These are phyloP conservation scores for Dromius quadrimaculatus DNA, from an alignment of 2,888 invertebrate genomes.

Conservation along the genomic window DNA sequence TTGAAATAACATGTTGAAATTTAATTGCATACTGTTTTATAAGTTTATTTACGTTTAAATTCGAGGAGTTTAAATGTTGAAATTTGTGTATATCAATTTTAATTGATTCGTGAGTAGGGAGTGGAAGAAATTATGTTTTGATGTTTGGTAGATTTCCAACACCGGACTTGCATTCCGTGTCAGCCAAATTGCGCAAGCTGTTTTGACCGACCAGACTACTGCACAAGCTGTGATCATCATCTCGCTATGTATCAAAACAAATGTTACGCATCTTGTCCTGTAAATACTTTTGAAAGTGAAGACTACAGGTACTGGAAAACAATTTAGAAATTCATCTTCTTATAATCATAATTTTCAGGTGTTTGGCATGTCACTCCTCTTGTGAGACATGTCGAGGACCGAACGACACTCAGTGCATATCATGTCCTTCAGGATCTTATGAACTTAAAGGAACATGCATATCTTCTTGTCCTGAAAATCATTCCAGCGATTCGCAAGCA, in stretches of 20 bases:
- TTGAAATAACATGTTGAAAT: too few species aligned
- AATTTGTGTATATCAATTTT: too few species aligned
- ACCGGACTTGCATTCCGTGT: slow-evolving; percentile 86
- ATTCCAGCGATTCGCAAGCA: slow-evolving; percentile 82
- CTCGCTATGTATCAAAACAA: slow-evolving; percentile 84
- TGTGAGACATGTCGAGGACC: slow-evolving; percentile 87
- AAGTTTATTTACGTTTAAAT: too few species aligned
- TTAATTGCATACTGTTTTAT: too few species aligned
- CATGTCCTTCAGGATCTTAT: slow-evolving; percentile 80
- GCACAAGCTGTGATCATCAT: slow-evolving; percentile 90
- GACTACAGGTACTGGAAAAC: slow-evolving; percentile 78
- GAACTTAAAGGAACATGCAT: slow-evolving; percentile 80
- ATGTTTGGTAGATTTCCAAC: slow-evolving; percentile 59
- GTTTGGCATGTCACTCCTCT: slow-evolving; percentile 81
- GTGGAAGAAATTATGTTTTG: too few species aligned
- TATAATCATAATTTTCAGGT: slow-evolving; percentile 71
- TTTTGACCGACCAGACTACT: slow-evolving; percentile 83
- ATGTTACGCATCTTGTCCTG: slow-evolving; percentile 87
- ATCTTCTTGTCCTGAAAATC: slow-evolving; percentile 78
- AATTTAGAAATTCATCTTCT: too few species aligned
- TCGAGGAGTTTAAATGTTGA: too few species aligned
- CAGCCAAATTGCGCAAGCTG: slow-evolving; percentile 89
- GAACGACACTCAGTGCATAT: slow-evolving; percentile 82
- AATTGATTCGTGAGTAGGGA: too few species aligned
- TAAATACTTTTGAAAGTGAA: slow-evolving; percentile 85